phyloP scores from a whole-genome alignment of 2,797 vertebrate species.

The Mormyrops boulengeri region DNA sequence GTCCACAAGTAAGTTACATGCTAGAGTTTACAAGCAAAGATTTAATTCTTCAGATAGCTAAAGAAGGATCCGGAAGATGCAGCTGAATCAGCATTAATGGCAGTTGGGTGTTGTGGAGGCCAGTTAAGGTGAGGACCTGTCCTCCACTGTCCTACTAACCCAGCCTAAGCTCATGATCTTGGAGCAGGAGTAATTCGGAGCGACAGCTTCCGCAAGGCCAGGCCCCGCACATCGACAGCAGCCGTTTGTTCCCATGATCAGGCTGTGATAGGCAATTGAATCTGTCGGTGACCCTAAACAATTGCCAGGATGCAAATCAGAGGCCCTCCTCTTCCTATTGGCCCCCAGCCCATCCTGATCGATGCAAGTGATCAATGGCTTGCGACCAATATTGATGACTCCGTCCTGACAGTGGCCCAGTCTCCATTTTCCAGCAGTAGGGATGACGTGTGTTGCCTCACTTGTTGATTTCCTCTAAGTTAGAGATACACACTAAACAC shows the following conservation, averaged over 20 bases:
- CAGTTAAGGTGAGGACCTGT: constrained; percentile 25
- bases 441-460: constrained; percentile 24
- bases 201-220: constrained; percentile 47
- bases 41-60: background rate
- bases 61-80: background rate
- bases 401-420: constrained; percentile 39
- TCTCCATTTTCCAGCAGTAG: constrained; percentile 27
- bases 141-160: constrained; percentile 38
- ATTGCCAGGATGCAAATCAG: constrained; percentile 43
- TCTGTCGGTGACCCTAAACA: constrained; percentile 55
- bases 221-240: constrained; percentile 44
- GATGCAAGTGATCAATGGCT: constrained; percentile 55
- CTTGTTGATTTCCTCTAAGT: constrained; percentile 42
- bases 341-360: constrained; percentile 51
- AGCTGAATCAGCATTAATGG: background rate
- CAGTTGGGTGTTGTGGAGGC: constrained; percentile 10
- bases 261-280: constrained; percentile 47
- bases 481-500: background rate
- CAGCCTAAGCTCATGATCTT: constrained; percentile 20
- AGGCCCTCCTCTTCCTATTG: constrained; percentile 26
- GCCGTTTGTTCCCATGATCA: constrained; percentile 53
- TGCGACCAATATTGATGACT: constrained; percentile 56
- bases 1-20: background rate
- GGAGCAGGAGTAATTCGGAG: constrained; percentile 45
- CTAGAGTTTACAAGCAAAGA: background rate